Evolutionary conservation across 2,888 invertebrate genomes (phyloP).

Genomic region (Octodonta nipae): DNA sequence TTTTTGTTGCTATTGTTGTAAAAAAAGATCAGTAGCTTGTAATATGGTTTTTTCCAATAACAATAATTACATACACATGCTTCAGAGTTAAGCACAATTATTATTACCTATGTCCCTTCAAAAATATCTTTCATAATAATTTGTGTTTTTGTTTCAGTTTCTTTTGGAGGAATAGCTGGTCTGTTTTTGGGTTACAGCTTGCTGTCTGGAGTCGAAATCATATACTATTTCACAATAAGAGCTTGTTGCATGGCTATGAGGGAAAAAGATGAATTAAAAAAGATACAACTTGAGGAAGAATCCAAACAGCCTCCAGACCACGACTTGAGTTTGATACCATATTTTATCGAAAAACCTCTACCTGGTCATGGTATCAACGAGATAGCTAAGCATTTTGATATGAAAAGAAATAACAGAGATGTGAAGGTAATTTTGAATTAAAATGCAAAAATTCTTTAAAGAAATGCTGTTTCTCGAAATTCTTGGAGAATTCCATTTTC

Average conservation of each 20-base stretch:
- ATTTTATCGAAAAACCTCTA: conserved; percentile 24
- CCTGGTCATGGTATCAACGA: conserved; percentile 22
- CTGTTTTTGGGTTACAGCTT: conserved; percentile 63
- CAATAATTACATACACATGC: no score
- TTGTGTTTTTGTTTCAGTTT: conserved; percentile 36
- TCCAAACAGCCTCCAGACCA: conserved; percentile 24
- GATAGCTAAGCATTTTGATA: conserved; percentile 11
- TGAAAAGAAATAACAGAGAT: no score
- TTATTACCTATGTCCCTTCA: conserved; percentile 1
- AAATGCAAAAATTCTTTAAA: no score
- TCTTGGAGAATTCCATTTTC: no score
- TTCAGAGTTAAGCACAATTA: no score
- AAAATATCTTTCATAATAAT: background rate
- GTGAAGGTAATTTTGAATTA: no score
- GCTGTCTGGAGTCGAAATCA: conserved; percentile 59
- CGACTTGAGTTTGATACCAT: conserved; percentile 31
- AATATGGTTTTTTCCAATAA: no score
- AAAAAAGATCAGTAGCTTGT: no score
- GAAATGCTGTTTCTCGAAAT: no score
- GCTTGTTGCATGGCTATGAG: conserved; percentile 49
- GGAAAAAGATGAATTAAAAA: conserved; percentile 38
- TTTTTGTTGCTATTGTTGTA: no score
- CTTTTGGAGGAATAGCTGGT: conserved; percentile 52
- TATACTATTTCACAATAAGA: conserved; percentile 64
- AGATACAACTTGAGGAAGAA: conserved; percentile 35